Evolutionary conservation across 2,888 invertebrate species (phyloP), one percentile per base, ranked within the genome.

Genomic region (Scelioninae gen. 2): DNA sequence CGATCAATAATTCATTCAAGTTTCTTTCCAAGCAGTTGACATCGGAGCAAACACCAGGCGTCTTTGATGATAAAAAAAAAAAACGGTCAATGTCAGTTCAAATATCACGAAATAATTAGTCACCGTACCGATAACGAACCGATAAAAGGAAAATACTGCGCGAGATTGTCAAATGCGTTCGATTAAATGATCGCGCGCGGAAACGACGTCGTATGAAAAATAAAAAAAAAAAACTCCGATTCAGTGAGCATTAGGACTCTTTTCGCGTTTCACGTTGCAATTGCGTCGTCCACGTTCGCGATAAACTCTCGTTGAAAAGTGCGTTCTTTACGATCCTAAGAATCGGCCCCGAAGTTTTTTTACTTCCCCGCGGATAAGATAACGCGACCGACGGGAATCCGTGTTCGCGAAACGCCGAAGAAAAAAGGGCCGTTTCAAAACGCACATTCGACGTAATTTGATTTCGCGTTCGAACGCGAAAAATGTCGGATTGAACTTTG

Each of bases 261-360:
- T 52, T 52, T 19, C n/a, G n/a, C n/a, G n/a, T n/a, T n/a, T n/a
- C n/a, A n/a, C 28, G 37, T 45, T 45, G 28, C 45, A 64, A 55
- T 53, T 46, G 46, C 28, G 18, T 31, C 37, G 64, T 67, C 57
- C 39, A 43, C 58, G 45, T 60, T 52, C 18, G 6, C 50, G 41
- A 60, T 52, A 68, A 58, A 61, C 55, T 37, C 18, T 64, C 45
- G 64, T 60, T 60, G 53, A 64, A 71, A 71, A 53, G 60, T 46
- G 53, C 39, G 16, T 28, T 60, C 41, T 46, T 65, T 65, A 53
- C 33, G 64, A 71, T 46, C 64, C 48, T 7, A 18, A 53, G 50
- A 53, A 71, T 64, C 71, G 60, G 53, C 53, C 48, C 52, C 35
- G 39, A 72, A 45, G 37, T 45, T 63, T 48, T 58, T 61, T 70